Evolutionary conservation across 2,888 invertebrate species (phyloP).

Genomic region (Drosophila quinaria): DNA sequence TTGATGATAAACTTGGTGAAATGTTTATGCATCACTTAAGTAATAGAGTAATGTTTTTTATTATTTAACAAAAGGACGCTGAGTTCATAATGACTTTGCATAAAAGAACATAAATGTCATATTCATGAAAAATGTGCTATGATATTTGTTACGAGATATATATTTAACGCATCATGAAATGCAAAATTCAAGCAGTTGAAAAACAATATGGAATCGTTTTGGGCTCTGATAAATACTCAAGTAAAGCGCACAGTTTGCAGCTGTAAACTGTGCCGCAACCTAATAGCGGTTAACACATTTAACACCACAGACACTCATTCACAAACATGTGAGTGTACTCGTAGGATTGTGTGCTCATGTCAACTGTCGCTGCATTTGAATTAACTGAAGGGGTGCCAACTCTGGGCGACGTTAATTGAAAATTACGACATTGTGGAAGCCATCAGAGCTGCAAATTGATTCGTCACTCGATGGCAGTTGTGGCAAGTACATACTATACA

Average conservation of each 20-base stretch:
- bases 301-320: constrained; percentile 7
- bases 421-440: constrained; percentile 14
- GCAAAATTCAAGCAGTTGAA: constrained; percentile 1
- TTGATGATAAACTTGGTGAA: not conserved
- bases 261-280: constrained; percentile 25
- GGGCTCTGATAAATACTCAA: constrained; percentile 16
- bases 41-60: not conserved
- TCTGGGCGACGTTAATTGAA: constrained; percentile 45
- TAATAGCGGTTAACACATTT: constrained; percentile 14
- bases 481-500: constrained; percentile 6
- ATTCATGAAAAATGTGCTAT: not conserved
- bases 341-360: not conserved
- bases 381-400: constrained; percentile 37
- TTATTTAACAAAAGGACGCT: not conserved
- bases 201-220: constrained; percentile 22
- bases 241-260: constrained; percentile 19
- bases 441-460: constrained; percentile 13
- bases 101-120: not conserved
- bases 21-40: not conserved
- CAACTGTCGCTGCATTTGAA: constrained; percentile 31
- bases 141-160: not conserved
- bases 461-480: constrained; percentile 7
- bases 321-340: too few species aligned
- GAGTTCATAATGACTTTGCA: not conserved
- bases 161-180: not conserved